These are phyloP conservation scores for Rhodeus uyekii DNA, from an alignment of 2,797 vertebrate genomes.

Conservation along the genomic window DNA sequence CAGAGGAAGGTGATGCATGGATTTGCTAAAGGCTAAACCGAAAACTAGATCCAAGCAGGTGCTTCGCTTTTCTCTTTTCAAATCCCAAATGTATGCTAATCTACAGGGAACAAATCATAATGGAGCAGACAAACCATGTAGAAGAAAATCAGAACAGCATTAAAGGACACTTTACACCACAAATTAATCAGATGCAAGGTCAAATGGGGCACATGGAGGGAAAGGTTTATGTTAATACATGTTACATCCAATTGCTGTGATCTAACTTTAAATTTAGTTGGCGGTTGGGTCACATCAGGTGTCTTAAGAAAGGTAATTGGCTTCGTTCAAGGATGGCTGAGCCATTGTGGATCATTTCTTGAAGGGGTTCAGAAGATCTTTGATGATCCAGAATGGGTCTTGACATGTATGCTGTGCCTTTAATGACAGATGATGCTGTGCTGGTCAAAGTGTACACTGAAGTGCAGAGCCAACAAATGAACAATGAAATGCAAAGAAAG, in stretches of 20 bases:
- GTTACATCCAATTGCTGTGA: background rate
- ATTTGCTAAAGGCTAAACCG: conserved; percentile 68
- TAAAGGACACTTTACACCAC: background rate
- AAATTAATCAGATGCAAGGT: background rate
- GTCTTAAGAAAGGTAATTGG: conserved; percentile 7
- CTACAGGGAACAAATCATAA: background rate
- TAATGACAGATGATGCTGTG: conserved; percentile 17
- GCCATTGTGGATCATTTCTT: conserved; percentile 20
- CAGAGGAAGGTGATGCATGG: conserved; percentile 77
- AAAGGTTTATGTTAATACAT: background rate
- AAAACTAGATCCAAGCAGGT: conserved; percentile 57
- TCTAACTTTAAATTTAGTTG: conserved; percentile 18
- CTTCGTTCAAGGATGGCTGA: conserved; percentile 17
- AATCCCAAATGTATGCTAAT: background rate
- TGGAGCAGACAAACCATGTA: background rate
- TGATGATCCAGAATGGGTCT: background rate
- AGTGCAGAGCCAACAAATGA: conserved; percentile 56
- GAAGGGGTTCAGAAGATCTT: conserved; percentile 6
- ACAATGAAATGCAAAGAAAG: conserved; percentile 30
- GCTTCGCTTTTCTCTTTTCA: conserved; percentile 26
- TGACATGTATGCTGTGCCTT: background rate
- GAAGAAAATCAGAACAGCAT: background rate
- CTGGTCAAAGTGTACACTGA: conserved; percentile 54
- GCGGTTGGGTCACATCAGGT: conserved; percentile 13
- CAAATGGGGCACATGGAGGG: background rate